Conservation (phyloP, 1,140 invertebrate genomes). For the Archivesica marissinica region DNA sequence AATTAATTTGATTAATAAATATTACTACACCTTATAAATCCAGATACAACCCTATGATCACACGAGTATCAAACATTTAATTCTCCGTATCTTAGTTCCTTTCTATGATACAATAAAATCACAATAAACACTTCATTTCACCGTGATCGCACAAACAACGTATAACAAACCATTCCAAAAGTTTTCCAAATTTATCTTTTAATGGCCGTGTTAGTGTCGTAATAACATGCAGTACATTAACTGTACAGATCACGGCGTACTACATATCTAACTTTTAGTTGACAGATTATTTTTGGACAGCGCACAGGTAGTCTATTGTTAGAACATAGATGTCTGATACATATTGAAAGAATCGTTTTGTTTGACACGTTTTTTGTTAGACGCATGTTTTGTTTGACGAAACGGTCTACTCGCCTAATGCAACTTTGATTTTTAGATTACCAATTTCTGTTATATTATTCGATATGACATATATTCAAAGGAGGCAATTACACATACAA, state of each 20-base stretch:
- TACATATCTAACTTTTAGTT: slow-evolving; percentile 23
- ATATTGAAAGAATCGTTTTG: slow-evolving; percentile 29
- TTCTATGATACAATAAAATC: too few relatives aligned
- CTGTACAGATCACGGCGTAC: background rate
- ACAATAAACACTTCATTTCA: too few relatives aligned
- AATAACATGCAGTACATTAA: background rate
- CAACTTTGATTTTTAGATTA: slow-evolving; percentile 29
- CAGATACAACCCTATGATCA: too few relatives aligned
- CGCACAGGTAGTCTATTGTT: slow-evolving; percentile 5
- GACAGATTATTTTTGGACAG: slow-evolving; percentile 13
- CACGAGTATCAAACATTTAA: too few relatives aligned
- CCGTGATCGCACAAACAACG: too few relatives aligned
- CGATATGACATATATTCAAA: background rate
- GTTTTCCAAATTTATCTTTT: slow-evolving; percentile 8
- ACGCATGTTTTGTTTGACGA: too few relatives aligned
- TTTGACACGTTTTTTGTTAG: too few relatives aligned
- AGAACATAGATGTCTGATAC: background rate
- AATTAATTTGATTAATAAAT: too few relatives aligned
- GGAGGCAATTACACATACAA: slow-evolving; percentile 4
- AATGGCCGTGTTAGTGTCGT: background rate
- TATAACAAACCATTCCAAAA: too few relatives aligned
- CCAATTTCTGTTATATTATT: slow-evolving; percentile 24
- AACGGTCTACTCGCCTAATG: background rate
- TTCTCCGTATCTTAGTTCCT: too few relatives aligned
- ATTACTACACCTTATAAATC: too few relatives aligned